phyloP scores from a whole-genome alignment of 2,797 vertebrate genomes.

The Mus minutoides region DNA sequence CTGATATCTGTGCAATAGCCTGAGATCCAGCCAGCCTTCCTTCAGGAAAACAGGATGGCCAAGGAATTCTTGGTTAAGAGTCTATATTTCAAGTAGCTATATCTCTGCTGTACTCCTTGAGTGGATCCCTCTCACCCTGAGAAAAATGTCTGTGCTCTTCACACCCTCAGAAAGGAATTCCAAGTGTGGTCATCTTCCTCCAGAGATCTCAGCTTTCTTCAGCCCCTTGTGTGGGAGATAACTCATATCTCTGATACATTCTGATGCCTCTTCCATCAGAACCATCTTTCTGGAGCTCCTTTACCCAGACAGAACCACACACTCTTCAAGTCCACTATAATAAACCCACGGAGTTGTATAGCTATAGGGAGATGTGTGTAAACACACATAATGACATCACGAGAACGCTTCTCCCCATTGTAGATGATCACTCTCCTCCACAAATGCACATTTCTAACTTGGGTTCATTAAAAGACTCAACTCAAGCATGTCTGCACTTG shows the following conservation, averaged over 20 bases:
- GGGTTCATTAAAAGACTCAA: neutral
- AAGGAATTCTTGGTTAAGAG: too few relatives aligned
- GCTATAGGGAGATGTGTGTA: neutral
- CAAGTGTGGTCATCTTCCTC: neutral
- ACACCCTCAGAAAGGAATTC: neutral
- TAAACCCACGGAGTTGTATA: neutral
- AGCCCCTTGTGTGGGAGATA: rapidly evolving
- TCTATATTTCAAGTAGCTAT: neutral
- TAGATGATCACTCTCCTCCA: neutral
- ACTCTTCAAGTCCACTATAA: neutral
- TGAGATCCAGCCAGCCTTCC: neutral
- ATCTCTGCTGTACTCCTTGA: neutral
- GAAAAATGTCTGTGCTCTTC: neutral
- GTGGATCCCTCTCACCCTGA: neutral
- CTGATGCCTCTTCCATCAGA: neutral
- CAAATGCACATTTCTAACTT: rapidly evolving
- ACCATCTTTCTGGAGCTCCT: neutral
- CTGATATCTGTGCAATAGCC: too few relatives aligned
- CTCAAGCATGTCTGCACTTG: neutral
- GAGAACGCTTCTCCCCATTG: too few relatives aligned
- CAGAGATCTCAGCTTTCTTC: neutral
- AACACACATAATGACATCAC: neutral
- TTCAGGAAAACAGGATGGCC: too few relatives aligned
- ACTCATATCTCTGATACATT: too few relatives aligned
- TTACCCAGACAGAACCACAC: neutral